Evolutionary conservation across 2,888 invertebrate species (phyloP), one percentile per base, ranked within the genome.

Genomic region (Sminthurinus aureus): DNA sequence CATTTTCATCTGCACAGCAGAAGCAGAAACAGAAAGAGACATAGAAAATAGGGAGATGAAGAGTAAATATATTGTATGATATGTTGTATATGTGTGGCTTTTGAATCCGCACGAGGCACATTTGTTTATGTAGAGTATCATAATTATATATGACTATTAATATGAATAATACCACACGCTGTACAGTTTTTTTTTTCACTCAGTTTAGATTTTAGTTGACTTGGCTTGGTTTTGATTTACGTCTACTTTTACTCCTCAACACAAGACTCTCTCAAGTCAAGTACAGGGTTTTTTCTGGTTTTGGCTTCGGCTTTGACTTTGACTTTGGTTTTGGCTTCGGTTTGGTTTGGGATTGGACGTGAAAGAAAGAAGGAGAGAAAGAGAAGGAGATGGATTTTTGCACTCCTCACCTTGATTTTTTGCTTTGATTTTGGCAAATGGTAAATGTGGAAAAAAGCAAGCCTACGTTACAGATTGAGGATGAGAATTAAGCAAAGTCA

Each of bases 381-480:
- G 6, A 38, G 38, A 38, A 38, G 66, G 78, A 66, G 78, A 38
- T 66, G 78, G 66, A 78, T 78, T 78, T 78, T 66, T 78, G 58
- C 52, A 64, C 66, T 66, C 66, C 78, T 78, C 78, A 78, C 78
- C 78, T 78, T 78, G 78, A 38, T 38, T 38, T 38, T 38, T 38
- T 38, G 38, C 78, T 78, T 78, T 78, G 64, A 64, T 78, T 78
- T 38, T 78, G 71, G 71, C 71, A 26, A 71, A 71, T 78, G 71
- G 71, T 24, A 26, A 71, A 71, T 78, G 71, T 24, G 24, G 2
- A 71, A 71, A 66, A 66, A 26, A 66, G 58, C 66, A 38, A 38
- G 38, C 78, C 78, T 78, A 6, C 6, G 38, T 38, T 38, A 38
- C 38, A 38, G 38, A 38, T 38, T 38, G 38, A 38, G 38, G 38